A percentile compares a stretch with the other conserved stretches of the same genome.
phyloP scores from a whole-genome alignment of 2,113 vertebrate genomes.

The Corythaeola cristata region DNA sequence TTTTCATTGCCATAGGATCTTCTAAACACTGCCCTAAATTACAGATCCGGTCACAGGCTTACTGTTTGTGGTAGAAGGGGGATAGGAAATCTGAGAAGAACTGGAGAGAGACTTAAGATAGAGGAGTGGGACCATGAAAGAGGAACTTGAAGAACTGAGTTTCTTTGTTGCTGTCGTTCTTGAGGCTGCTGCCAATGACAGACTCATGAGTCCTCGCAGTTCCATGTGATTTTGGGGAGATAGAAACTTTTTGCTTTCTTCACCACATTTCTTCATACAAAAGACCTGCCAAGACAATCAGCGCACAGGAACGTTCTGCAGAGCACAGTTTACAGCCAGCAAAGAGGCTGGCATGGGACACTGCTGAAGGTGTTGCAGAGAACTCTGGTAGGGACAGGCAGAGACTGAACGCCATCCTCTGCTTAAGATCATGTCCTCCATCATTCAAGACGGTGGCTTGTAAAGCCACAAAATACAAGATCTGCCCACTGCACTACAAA shows the following conservation, averaged over 20 bases:
- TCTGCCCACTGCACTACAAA: not conserved
- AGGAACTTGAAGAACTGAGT: not conserved
- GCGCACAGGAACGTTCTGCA: not conserved
- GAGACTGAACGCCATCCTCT: no score
- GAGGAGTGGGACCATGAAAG: not conserved
- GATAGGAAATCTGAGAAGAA: not conserved
- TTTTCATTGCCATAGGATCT: not conserved
- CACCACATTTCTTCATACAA: not conserved
- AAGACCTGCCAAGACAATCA: not conserved
- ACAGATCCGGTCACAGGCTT: not conserved
- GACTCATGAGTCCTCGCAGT: not conserved
- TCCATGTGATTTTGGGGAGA: not conserved
- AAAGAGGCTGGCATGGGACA: no score
- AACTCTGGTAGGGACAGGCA: no score
- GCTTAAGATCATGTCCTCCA: no score
- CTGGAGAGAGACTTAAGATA: not conserved
- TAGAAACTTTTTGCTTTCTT: not conserved
- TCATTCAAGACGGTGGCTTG: no score
- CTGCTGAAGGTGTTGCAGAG: no score
- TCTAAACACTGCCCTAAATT: not conserved
- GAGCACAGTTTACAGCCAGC: no score
- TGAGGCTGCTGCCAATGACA: not conserved
- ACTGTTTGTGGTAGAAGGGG: not conserved
- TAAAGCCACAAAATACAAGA: not conserved
- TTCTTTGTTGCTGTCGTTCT: not conserved